Evolutionary conservation across 2,797 vertebrate species (phyloP).

Genomic region (Scomberomorus guttatus): DNA sequence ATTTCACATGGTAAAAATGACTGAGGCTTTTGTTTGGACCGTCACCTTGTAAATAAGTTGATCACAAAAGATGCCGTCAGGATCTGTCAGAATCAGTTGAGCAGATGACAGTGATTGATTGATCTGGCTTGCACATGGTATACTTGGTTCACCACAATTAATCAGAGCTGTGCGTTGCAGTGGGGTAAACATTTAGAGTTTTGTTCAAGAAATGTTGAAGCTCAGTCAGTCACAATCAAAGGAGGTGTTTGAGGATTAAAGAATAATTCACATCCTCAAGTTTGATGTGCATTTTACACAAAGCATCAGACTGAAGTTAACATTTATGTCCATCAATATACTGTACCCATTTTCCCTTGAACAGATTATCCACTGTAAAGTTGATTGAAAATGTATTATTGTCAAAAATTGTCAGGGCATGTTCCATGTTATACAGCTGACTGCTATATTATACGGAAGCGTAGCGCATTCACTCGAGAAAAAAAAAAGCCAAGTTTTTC

Average conservation of each 20-base stretch:
- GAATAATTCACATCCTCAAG: not conserved
- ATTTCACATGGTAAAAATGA: constrained; percentile 21
- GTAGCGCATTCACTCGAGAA: too few relatives aligned
- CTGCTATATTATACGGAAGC: too few relatives aligned
- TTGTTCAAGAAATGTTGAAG: not conserved
- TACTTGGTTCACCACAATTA: constrained; percentile 10
- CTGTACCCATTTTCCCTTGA: too few relatives aligned
- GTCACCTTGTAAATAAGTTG: constrained; percentile 40
- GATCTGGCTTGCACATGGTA: constrained; percentile 14
- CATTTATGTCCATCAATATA: too few relatives aligned
- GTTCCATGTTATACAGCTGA: too few relatives aligned
- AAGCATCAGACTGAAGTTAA: too few relatives aligned
- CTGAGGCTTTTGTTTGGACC: constrained; percentile 29
- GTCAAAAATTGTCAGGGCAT: too few relatives aligned
- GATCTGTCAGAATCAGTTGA: constrained; percentile 22
- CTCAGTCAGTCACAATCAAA: not conserved
- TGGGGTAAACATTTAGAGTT: not conserved
- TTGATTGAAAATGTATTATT: too few relatives aligned
- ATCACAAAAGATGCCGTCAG: constrained; percentile 47
- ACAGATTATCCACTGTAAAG: too few relatives aligned
- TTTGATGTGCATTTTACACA: not conserved
- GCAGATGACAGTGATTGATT: constrained; percentile 33
- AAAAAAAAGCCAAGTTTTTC: too few relatives aligned
- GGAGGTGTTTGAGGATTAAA: not conserved
- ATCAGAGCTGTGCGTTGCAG: not conserved